phyloP scores from a whole-genome alignment of 2,888 invertebrate genomes.

The Lasioglossum figueresi region DNA sequence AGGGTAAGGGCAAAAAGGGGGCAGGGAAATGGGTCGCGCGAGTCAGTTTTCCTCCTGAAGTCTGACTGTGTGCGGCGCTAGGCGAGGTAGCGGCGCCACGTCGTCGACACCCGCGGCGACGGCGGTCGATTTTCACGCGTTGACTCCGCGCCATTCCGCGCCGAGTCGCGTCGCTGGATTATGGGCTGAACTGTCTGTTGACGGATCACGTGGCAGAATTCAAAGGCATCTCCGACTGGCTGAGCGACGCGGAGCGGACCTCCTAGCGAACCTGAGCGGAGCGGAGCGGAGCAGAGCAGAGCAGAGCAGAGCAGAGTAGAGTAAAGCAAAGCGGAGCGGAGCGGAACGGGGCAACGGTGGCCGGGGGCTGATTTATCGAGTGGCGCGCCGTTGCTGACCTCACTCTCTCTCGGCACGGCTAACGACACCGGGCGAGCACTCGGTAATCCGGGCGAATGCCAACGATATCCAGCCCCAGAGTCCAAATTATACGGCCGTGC shows the following conservation, averaged over 20 bases:
- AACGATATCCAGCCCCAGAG: constrained; percentile 47
- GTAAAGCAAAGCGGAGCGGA: constrained; percentile 24
- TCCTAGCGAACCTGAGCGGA: background rate
- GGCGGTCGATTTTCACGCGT: constrained; percentile 45
- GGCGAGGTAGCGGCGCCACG: constrained; percentile 6
- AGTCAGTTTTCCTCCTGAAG: constrained; percentile 31
- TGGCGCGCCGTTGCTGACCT: constrained; percentile 65
- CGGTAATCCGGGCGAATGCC: constrained; percentile 59
- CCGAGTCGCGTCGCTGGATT: constrained; percentile 29
- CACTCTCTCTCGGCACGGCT: constrained; percentile 55
- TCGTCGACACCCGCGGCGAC: constrained; percentile 35
- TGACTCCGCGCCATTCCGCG: background rate
- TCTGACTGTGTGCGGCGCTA: background rate
- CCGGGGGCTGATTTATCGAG: constrained; percentile 68
- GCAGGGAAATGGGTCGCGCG: constrained; percentile 44
- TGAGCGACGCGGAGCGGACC: background rate
- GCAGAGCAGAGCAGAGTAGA: constrained; percentile 30
- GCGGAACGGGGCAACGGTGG: constrained; percentile 31
- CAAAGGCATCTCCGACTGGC: constrained; percentile 48
- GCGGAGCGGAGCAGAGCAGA: constrained; percentile 20
- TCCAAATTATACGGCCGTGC: constrained; percentile 57
- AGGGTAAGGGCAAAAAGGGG: background rate
- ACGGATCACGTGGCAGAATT: constrained; percentile 72
- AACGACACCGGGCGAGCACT: constrained; percentile 53
- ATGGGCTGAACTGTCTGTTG: constrained; percentile 55